phyloP scores from a whole-genome alignment of 2,888 invertebrate species.

The Aleiodes leptofemur region DNA sequence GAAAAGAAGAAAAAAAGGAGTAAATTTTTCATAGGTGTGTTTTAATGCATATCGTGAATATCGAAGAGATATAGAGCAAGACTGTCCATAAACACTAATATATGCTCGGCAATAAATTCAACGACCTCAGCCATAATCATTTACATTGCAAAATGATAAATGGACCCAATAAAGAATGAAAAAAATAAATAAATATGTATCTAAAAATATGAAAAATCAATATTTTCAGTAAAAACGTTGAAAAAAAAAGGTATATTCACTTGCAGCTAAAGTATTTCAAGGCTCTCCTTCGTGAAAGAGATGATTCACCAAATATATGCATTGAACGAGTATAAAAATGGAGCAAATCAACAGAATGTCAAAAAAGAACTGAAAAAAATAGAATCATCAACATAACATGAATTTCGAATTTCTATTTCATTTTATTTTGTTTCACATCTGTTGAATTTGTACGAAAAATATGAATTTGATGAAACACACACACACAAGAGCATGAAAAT shows the following conservation, averaged over 20 bases:
- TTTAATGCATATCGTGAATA: constrained; percentile 20
- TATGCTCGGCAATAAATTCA: constrained; percentile 28
- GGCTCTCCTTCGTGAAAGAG: background rate
- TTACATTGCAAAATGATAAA: constrained; percentile 1
- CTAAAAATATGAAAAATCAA: constrained; percentile 3
- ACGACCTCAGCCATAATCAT: constrained; percentile 27
- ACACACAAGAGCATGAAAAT: background rate
- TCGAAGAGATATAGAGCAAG: constrained; percentile 26
- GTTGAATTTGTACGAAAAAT: background rate
- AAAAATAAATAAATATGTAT: constrained; percentile 8
- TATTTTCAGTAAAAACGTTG: constrained; percentile 1
- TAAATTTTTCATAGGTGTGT: constrained; percentile 3
- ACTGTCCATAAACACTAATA: constrained; percentile 28
- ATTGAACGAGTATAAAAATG: too few species aligned
- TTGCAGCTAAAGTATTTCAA: background rate
- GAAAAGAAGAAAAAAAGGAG: background rate
- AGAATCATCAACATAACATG: too few species aligned
- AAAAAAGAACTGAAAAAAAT: too few species aligned
- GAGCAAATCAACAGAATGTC: too few species aligned
- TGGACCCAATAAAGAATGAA: constrained; percentile 14
- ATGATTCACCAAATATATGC: background rate
- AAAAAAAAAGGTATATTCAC: background rate
- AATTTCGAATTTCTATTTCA: too few species aligned
- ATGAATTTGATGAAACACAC: too few species aligned
- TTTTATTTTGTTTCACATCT: background rate